Percentiles rank a stretch among this genome's conserved stretches.
These are phyloP conservation scores for Brachycybe producta DNA, from an alignment of 2,888 invertebrate species.

Conservation along the genomic window DNA sequence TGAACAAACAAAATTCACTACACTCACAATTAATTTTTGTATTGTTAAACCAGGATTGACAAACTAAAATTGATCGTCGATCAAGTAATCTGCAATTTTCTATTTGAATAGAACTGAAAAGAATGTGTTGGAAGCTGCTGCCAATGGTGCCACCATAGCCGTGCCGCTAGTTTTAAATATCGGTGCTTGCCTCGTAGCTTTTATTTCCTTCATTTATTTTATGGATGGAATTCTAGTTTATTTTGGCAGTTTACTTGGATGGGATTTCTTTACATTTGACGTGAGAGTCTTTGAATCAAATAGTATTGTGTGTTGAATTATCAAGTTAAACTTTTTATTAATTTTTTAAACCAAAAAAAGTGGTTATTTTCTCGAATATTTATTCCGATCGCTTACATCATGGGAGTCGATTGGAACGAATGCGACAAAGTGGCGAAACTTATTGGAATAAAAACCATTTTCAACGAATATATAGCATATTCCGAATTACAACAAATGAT, in stretches of 20 bases:
- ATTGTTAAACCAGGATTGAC: too few species aligned
- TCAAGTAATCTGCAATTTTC: too few species aligned
- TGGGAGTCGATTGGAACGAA: constrained; percentile 54
- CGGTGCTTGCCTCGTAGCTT: constrained; percentile 80
- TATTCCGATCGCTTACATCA: constrained; percentile 75
- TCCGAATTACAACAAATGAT: constrained; percentile 55
- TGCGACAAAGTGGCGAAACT: constrained; percentile 64
- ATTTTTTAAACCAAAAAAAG: too few species aligned
- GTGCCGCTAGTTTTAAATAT: constrained; percentile 72
- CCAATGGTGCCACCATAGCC: constrained; percentile 71
- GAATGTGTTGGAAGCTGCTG: constrained; percentile 79
- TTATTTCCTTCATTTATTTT: constrained; percentile 74
- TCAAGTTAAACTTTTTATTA: too few species aligned
- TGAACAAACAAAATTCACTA: too few species aligned
- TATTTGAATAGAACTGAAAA: constrained; percentile 32
- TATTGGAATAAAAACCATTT: constrained; percentile 76
- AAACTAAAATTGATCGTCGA: too few species aligned
- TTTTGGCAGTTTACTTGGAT: constrained; percentile 64
- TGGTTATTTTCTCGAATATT: constrained; percentile 74
- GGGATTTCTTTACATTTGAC: constrained; percentile 24
- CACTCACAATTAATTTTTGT: too few species aligned
- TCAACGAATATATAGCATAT: constrained; percentile 92
- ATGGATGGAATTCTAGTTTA: constrained; percentile 67
- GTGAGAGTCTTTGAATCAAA: constrained; percentile 4
- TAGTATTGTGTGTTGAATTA: background rate